Conservation (phyloP, 2,797 vertebrate genomes). For the Poeciliopsis gracilis region DNA sequence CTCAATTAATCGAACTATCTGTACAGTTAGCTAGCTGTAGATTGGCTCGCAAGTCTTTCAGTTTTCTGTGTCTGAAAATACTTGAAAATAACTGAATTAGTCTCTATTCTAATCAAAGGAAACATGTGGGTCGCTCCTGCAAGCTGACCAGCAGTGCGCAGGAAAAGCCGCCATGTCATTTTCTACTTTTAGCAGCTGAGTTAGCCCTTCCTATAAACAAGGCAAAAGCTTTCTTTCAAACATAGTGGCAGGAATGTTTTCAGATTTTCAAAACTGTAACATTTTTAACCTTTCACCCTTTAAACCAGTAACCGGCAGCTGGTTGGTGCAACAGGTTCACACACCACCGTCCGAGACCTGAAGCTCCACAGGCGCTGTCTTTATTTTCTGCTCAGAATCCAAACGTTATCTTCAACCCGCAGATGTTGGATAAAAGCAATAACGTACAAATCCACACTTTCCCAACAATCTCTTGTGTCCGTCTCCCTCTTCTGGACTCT, state of each 20-base stretch:
- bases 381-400: slow-evolving; percentile 16
- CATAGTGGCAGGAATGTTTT: not conserved
- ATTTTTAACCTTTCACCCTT: not conserved
- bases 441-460: not conserved
- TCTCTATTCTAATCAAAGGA: not conserved
- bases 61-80: not conserved
- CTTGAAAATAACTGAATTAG: not conserved
- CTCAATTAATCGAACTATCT: not conserved
- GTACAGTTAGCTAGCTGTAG: not conserved
- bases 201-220: not conserved
- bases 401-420: slow-evolving; percentile 17
- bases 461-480: not conserved
- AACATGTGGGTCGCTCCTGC: not conserved
- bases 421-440: not conserved
- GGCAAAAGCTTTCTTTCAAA: not conserved
- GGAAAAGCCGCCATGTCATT: not conserved
- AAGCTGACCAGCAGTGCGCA: not conserved
- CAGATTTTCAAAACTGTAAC: not conserved
- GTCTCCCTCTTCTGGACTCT: slow-evolving; percentile 14
- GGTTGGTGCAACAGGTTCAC: not conserved
- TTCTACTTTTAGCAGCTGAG: not conserved
- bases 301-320: not conserved
- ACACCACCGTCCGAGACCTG: not conserved
- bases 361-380: not conserved
- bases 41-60: not conserved